phyloP scores from a whole-genome alignment of 2,888 invertebrate species.

The Ophion obscuratus region DNA sequence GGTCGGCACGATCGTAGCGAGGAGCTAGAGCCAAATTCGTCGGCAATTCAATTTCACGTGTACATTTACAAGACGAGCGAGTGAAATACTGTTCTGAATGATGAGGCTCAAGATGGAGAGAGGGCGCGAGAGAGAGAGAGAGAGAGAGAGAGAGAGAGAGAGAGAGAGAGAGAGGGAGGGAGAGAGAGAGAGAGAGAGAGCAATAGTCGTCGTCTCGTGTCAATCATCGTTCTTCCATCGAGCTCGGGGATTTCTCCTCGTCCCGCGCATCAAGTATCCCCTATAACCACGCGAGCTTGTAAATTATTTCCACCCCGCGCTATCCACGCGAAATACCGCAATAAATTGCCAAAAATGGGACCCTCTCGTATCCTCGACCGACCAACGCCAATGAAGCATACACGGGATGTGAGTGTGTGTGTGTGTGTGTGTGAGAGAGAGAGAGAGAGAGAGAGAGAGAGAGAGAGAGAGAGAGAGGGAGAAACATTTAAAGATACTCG shows the following conservation, averaged over 20 bases:
- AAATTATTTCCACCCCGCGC: no score
- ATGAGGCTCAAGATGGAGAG: neutral
- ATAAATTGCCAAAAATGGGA: slow-evolving; percentile 60
- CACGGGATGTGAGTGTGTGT: neutral
- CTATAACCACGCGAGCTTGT: slow-evolving; percentile 11
- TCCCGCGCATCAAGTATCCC: neutral
- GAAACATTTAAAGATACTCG: slow-evolving; percentile 6
- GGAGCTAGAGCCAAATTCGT: no score
- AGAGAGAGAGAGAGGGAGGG: neutral
- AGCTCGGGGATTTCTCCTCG: neutral
- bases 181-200: neutral
- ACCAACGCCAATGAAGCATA: slow-evolving; percentile 9
- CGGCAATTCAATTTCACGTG: no score
- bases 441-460: no score
- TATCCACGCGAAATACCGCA: slow-evolving; percentile 1
- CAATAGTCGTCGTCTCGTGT: slow-evolving; percentile 17
- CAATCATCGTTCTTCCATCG: slow-evolving; percentile 38
- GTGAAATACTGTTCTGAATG: neutral
- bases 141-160: slow-evolving; percentile 14
- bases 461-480: no score
- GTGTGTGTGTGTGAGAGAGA: no score
- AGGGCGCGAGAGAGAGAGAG: neutral
- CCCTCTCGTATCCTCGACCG: neutral
- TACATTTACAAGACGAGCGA: no score
- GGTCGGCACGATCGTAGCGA: no score